Base-by-base conservation (phyloP, 2,888 invertebrate species). In the Lacanobia oleracea region DNA sequence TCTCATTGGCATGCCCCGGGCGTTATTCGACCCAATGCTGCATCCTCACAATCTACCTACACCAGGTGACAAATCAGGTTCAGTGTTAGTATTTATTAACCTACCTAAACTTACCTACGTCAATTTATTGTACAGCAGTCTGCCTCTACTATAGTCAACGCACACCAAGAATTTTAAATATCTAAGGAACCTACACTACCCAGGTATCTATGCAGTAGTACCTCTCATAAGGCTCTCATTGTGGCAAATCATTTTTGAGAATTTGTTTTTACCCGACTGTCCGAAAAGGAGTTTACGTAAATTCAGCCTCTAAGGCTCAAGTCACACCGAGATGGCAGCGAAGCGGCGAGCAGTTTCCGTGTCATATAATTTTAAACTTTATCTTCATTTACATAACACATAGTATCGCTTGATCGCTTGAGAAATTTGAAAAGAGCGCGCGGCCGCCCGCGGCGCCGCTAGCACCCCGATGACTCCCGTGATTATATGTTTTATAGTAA, bases 1-100 rank as follows among this genome's bases (percentile, higher is more conserved):
- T 2, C 95, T 97, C 72, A 89, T 97, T 62, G 97, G 97, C 4
- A 91, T 96, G 84, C 92, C 94, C 4, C 93, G 97, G 37, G 86
- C 92, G 18, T 88, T 93, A 60, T 97, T 97, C 81, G 97, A 97
- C 86, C 92, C 96, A 2, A 96, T 97, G 95, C 88, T 97, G 51
- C 90, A 88, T 43, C 93, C 93, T 4, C 64, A 94, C 18, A 88
- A 89, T 2, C 72, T 79, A 23, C 21, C 12, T 18, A 54, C 1
- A 12, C 23, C 69, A 5, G 88, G 87, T n/a, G 79, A 77, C 0
- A 94, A 93, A 86, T 92, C 93, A 90, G 79, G 88, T 85, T 91
- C 93, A 4, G 86, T 93, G 91, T 90, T n/a, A 85, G 89, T 87
- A 70, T 10, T 48, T 18, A 48, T 48, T 18, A 33, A 9, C 8